Evolutionary conservation across 1,140 invertebrate genomes (phyloP), one percentile per base, ranked within the genome.

Genomic region (Drosophila cardini): DNA sequence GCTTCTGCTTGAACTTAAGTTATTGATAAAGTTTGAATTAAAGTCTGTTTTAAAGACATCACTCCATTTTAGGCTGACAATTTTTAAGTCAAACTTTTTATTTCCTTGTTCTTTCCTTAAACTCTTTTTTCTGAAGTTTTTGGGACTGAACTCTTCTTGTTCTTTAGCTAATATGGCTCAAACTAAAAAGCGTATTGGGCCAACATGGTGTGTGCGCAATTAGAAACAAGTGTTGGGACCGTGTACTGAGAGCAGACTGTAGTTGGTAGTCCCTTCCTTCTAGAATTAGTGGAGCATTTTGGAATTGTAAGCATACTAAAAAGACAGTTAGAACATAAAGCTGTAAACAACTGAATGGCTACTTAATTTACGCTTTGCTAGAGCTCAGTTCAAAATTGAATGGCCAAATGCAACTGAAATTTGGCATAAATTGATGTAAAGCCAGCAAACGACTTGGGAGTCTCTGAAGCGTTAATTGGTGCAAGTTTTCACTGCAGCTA

Each of bases 381-480:
- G 65, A 71, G 72, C 61, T 63, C 82, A 76, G 65, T 75, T 81
- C 64, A 15, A 76, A 81, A 78, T 86, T 70, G 63, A 81, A 65
- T 73, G 48, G 60, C 56, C 42, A 55, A 72, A 72, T 84, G 77
- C 77, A 85, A 26, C 74, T 64, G 34, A 60, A 60, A 50, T 55
- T 70, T 61, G 30, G 30, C 18, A 48, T 57, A 43, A 62, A 9
- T 32, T 26, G n/a, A 21, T n/a, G 32, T 11, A 13, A 16, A 15
- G 8, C 15, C 40, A 46, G 40, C 40, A 42, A 38, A 21, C 63
- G 45, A 21, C 13, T 61, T 42, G 34, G 43, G 18, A 48, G 55
- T 76, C 56, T 56, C 42, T 76, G 56, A 80, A 78, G 84, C 84
- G 80, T 87, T 87, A 87, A 87, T 84, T 78, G 50, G 84, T 89